Evolutionary conservation across 1,140 invertebrate species (phyloP).

Genomic region (Procambarus clarkii): DNA sequence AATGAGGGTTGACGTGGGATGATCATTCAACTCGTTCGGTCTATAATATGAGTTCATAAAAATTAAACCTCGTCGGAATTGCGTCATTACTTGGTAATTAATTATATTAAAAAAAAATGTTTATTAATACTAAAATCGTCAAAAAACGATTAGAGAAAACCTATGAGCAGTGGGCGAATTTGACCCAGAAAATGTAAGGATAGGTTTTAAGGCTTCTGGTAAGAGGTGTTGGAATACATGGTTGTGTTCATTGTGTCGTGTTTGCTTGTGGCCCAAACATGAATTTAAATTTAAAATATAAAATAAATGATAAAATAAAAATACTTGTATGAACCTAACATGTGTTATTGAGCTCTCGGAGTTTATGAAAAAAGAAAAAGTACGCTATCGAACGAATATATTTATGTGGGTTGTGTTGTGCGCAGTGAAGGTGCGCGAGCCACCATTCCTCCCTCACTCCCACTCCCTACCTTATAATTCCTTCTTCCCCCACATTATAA

Average conservation of each 20-base stretch:
- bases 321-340: no score
- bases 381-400: background rate
- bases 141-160: no score
- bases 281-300: background rate
- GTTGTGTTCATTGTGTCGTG: background rate
- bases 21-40: no score
- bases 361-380: background rate
- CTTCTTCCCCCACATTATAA: background rate
- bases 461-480: background rate
- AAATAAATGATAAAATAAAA: background rate
- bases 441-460: background rate
- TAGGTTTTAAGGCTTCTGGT: background rate
- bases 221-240: background rate
- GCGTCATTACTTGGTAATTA: no score
- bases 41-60: no score
- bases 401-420: background rate
- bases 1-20: no score
- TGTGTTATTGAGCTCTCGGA: no score
- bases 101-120: no score
- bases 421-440: background rate
- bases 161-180: no score
- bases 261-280: background rate
- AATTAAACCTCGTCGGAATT: no score
- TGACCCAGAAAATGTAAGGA: background rate
- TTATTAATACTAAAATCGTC: no score